Evolutionary conservation across 2,888 invertebrate species (phyloP), one percentile per base, ranked within the genome.

Genomic region (Ochlodes sylvanus): DNA sequence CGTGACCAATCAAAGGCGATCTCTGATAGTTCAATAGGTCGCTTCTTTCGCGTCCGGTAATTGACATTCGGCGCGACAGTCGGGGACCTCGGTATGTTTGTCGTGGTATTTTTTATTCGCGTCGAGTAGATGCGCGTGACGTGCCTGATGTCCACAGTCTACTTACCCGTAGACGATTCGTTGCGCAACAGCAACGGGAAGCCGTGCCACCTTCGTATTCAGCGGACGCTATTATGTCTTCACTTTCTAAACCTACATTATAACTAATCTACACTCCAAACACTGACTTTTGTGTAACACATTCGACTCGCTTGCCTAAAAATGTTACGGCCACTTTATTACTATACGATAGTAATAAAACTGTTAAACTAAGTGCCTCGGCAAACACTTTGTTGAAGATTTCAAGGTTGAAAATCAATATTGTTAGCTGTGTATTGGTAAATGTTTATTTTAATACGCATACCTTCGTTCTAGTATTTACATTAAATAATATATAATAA

Each of bases 231-330:
- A 73, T 77, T 79, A 76, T 75, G 80, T 79, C 80, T 88, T 89
- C 86, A 90, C 90, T 92, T 92, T 92, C 90, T 88, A 88, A 80
- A 85, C 80, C 79, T 83, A 86, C 83, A 83, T 87, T 73, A 81
- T 78, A 79, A 58, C 80, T 80, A 83, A 83, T 84, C 78, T 77
- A 74, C 75, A 80, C 76, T 78, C 73, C 69, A 71, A 19, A 52
- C 68, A 68, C 62, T 9, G 75, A 62, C 47, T 79, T 82, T 72
- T 78, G 82, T 79, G 79, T 85, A 84, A 85, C 80, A 71, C 70
- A 50, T 68, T 57, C 44, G 47, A 55, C 55, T 42, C 34, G 60
- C 9, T 62, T 68, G 62, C 47, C 44, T 27, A 7, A 15, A 52
- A 52, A 12, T 19, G 10, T 50, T 44, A 44, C 7, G 21, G 21